phyloP scores from a whole-genome alignment of 1,140 invertebrate species.

The Trichoplusia ni region DNA sequence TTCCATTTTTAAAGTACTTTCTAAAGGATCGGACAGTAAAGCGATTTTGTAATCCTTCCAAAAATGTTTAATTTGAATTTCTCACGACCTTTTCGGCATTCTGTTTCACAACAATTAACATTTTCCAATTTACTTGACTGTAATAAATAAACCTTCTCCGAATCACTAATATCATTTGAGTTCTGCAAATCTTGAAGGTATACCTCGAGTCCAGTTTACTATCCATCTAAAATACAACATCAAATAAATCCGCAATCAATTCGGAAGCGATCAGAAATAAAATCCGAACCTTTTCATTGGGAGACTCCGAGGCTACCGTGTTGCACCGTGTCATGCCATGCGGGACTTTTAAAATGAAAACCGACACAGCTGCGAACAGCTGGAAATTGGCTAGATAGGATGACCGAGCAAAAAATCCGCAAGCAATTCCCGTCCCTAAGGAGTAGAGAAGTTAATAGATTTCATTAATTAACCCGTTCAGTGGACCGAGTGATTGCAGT shows the following conservation, averaged over 20 bases:
- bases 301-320: not conserved
- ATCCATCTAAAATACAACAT: constrained; percentile 20
- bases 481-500: constrained; percentile 76
- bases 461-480: constrained; percentile 81
- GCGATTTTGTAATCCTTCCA: too few species aligned
- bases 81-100: too few species aligned
- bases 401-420: constrained; percentile 68
- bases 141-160: not conserved
- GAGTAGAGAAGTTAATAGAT: constrained; percentile 77
- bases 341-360: constrained; percentile 38
- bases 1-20: too few species aligned
- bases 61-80: too few species aligned
- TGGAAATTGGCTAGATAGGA: constrained; percentile 59
- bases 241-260: constrained; percentile 31
- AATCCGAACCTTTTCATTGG: constrained; percentile 9
- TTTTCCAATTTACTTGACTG: not conserved
- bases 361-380: constrained; percentile 48
- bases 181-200: not conserved
- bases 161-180: not conserved
- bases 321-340: constrained; percentile 7
- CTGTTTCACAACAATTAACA: too few species aligned
- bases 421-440: constrained; percentile 62
- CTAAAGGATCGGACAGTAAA: too few species aligned
- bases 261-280: constrained; percentile 30
- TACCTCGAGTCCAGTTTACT: constrained; percentile 8